Percentiles rank a stretch among this genome's conserved stretches.
Conservation (phyloP, 2,797 vertebrate genomes). For the Pipistrellus kuhlii region DNA sequence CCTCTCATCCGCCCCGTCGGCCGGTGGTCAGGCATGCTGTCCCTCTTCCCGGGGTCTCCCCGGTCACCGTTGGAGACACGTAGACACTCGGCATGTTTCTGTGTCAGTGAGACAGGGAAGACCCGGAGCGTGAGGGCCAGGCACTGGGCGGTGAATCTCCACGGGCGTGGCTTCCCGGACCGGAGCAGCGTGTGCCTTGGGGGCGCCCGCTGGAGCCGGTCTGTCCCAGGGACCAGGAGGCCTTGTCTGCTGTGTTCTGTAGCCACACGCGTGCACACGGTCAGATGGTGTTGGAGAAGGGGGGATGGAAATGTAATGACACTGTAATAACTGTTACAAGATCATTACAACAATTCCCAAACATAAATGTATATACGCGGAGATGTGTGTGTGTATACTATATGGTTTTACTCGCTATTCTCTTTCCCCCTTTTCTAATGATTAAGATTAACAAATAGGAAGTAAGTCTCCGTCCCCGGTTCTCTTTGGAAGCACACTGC, state of each 20-base stretch:
- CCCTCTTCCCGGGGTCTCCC: slow-evolving; percentile 87
- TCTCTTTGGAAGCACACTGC: slow-evolving; percentile 5
- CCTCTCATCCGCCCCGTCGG: neutral
- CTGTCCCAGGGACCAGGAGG: slow-evolving; percentile 44
- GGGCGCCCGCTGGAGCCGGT: neutral
- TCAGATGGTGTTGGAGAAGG: neutral
- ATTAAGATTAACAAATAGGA: neutral
- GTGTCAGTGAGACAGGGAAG: slow-evolving; percentile 54
- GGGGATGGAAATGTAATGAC: no score
- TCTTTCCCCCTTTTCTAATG: neutral
- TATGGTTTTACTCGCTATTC: neutral
- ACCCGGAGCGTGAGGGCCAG: slow-evolving; percentile 29
- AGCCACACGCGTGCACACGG: neutral
- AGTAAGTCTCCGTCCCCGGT: neutral
- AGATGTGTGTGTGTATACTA: neutral
- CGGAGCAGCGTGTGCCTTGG: neutral
- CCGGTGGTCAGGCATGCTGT: slow-evolving; percentile 86
- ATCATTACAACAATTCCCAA: no score
- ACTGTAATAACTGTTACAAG: no score
- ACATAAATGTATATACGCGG: no score
- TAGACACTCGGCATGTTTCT: slow-evolving; percentile 53
- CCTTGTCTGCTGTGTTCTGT: slow-evolving; percentile 36
- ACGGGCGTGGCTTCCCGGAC: neutral
- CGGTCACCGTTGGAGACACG: slow-evolving; percentile 58
- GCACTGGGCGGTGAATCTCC: slow-evolving; percentile 31